Conservation (phyloP, 2,113 vertebrate species). For the Gobio gobio region DNA sequence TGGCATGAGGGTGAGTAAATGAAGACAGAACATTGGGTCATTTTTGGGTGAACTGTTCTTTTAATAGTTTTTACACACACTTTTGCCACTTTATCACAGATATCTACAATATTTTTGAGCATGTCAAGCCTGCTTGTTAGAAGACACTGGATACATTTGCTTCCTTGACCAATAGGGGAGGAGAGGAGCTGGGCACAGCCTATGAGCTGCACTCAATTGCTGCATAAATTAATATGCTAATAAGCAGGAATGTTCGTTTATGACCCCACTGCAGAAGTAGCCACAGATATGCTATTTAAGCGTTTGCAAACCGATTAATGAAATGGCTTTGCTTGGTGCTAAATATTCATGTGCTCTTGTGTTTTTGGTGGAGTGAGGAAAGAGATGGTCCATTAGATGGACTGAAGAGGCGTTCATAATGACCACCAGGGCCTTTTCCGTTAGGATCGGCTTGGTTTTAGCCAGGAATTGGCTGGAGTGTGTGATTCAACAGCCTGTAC, state of each 20-base stretch:
- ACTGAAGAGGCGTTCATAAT: constrained; percentile 74
- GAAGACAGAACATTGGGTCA: too few species aligned
- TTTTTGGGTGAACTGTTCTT: too few species aligned
- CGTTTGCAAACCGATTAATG: constrained; percentile 78
- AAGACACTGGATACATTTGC: neutral
- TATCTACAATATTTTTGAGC: neutral
- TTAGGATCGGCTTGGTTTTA: constrained; percentile 75
- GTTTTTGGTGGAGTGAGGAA: constrained; percentile 72
- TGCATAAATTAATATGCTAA: constrained; percentile 80
- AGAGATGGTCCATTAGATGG: constrained; percentile 79
- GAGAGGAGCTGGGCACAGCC: constrained; percentile 64
- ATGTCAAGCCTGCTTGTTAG: neutral
- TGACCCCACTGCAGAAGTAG: constrained; percentile 70
- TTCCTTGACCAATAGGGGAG: constrained; percentile 45
- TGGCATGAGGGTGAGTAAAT: too few species aligned
- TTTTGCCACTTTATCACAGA: too few species aligned
- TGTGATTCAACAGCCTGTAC: constrained; percentile 40
- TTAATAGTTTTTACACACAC: neutral
- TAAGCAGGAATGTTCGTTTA: constrained; percentile 76
- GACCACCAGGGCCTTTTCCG: constrained; percentile 76
- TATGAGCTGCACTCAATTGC: constrained; percentile 71
- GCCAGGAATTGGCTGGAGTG: constrained; percentile 53
- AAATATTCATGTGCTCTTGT: constrained; percentile 79
- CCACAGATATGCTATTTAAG: constrained; percentile 72
- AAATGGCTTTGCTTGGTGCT: constrained; percentile 78